Conservation (phyloP, 2,797 vertebrate genomes). For the Prionace glauca region DNA sequence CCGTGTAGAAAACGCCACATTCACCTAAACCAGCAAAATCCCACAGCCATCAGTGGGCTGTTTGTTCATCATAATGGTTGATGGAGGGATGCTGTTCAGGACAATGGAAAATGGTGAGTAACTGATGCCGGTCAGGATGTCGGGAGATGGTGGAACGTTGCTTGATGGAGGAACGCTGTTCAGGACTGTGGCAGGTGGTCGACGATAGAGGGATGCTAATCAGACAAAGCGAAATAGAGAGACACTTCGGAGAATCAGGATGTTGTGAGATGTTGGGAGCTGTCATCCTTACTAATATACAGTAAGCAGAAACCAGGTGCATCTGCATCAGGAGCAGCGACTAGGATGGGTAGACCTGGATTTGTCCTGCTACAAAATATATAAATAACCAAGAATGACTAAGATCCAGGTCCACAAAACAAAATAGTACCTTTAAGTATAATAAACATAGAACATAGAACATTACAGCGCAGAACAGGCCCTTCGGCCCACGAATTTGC, state of each 20-base stretch:
- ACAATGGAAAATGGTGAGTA: neutral
- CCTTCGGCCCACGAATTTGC: too few relatives aligned
- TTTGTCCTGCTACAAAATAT: neutral
- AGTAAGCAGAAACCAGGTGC: neutral
- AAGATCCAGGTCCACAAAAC: neutral
- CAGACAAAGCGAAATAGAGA: too few relatives aligned
- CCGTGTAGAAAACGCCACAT: neutral
- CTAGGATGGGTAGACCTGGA: neutral
- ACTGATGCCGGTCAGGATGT: neutral
- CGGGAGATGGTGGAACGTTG: neutral
- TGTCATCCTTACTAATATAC: neutral
- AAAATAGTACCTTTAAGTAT: neutral
- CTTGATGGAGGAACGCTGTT: neutral
- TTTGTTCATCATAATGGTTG: neutral
- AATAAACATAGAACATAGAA: too few relatives aligned
- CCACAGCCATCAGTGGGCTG: neutral
- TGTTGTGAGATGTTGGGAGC: neutral
- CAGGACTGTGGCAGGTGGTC: neutral
- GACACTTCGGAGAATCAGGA: neutral
- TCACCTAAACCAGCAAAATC: neutral
- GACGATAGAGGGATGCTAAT: neutral
- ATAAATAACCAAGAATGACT: neutral
- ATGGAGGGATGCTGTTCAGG: neutral
- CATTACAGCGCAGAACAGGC: too few relatives aligned
- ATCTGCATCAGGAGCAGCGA: neutral